Evolutionary conservation across 2,797 vertebrate species (phyloP).

Genomic region (Emydoidea blandingii): DNA sequence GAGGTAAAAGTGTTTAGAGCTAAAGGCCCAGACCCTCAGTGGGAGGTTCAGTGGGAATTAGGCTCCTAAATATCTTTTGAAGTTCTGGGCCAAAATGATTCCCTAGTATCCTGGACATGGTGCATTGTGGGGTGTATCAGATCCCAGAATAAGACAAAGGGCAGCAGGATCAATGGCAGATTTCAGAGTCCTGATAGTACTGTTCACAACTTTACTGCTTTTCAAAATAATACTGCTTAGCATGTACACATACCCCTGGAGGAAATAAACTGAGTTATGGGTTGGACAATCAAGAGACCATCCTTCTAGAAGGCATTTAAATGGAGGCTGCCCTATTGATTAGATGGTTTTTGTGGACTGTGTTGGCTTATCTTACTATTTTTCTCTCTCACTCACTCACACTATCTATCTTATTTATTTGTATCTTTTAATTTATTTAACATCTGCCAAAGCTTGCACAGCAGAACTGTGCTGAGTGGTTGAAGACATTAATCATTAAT

Average conservation of each 20-base stretch:
- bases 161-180: neutral
- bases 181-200: conserved; percentile 54
- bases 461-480: neutral
- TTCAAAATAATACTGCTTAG: conserved; percentile 74
- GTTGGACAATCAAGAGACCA: conserved; percentile 77
- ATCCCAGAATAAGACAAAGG: neutral
- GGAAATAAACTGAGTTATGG: conserved; percentile 81
- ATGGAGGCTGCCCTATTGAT: neutral
- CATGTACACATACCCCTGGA: conserved; percentile 72
- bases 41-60: neutral
- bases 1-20: neutral
- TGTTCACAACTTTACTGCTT: conserved; percentile 81
- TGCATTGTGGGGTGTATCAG: neutral
- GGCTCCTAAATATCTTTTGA: neutral
- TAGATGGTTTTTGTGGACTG: neutral
- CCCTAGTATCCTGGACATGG: conserved; percentile 12
- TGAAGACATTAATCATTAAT: conserved; percentile 37
- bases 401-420: neutral
- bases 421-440: conserved; percentile 15
- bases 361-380: neutral
- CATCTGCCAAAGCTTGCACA: neutral
- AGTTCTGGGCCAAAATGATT: neutral
- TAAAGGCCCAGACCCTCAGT: neutral
- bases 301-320: conserved; percentile 76
- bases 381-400: neutral